A percentile compares a stretch with the other conserved stretches of the same genome.
Evolutionary conservation across 2,797 vertebrate genomes (phyloP).

Genomic region (Hemitrygon akajei): DNA sequence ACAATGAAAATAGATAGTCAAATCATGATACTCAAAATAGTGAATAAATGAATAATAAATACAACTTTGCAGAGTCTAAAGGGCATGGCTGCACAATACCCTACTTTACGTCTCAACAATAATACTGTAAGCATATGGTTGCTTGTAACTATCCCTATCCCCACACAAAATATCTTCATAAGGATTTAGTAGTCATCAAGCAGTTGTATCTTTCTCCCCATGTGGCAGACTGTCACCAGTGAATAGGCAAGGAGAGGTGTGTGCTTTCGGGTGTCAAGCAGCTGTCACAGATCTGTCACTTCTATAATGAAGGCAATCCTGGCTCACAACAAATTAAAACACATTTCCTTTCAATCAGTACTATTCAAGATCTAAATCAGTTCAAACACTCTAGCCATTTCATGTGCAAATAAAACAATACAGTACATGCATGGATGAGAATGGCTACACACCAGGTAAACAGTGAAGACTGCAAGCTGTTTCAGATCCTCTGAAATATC

Average conservation of each 20-base stretch:
- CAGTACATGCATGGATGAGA: constrained; percentile 59
- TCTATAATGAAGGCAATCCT: constrained; percentile 58
- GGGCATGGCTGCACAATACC: background rate
- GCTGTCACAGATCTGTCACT: constrained; percentile 67
- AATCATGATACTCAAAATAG: background rate
- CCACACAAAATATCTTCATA: constrained; percentile 34
- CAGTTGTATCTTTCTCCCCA: constrained; percentile 39
- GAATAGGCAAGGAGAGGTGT: constrained; percentile 58
- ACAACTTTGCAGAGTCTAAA: constrained; percentile 7
- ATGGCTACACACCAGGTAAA: constrained; percentile 59
- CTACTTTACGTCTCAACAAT: background rate
- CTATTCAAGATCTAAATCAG: constrained; percentile 74
- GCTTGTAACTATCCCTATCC: constrained; percentile 30
- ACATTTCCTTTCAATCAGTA: constrained; percentile 67
- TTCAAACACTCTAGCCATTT: constrained; percentile 72
- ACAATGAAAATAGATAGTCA: background rate
- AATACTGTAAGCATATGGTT: constrained; percentile 19
- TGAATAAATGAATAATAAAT: constrained; percentile 5
- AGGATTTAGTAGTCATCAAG: constrained; percentile 36
- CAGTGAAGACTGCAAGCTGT: constrained; percentile 63
- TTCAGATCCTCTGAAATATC: constrained; percentile 76
- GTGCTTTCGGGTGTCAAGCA: constrained; percentile 62
- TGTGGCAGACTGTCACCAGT: constrained; percentile 49
- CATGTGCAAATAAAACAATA: constrained; percentile 82
- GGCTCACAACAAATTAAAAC: constrained; percentile 62